Conservation (phyloP, 2,888 invertebrate species). For the Euplagia quadripunctaria region DNA sequence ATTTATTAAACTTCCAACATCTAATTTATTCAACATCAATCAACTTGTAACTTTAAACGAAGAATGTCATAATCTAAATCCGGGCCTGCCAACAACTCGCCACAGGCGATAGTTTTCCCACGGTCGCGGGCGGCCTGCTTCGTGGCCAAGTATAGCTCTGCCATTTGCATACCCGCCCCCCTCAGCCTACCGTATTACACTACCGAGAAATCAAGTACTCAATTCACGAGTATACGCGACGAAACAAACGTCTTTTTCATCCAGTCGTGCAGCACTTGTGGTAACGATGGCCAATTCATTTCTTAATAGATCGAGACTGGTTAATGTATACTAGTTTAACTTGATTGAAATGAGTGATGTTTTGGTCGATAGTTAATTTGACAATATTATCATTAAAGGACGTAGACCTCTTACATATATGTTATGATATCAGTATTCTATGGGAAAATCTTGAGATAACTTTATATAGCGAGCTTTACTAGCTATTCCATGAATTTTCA, state of each 20-base stretch:
- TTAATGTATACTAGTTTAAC: constrained; percentile 64
- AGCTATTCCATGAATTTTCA: not conserved
- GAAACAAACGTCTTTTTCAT: constrained; percentile 52
- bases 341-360: constrained; percentile 62
- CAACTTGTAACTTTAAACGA: constrained; percentile 6
- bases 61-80: constrained; percentile 52
- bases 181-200: constrained; percentile 82
- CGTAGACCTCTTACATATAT: constrained; percentile 46
- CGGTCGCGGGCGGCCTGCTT: constrained; percentile 81
- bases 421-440: constrained; percentile 33
- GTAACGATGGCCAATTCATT: constrained; percentile 66
- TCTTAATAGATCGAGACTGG: constrained; percentile 67
- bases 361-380: constrained; percentile 58
- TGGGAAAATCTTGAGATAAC: constrained; percentile 22
- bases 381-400: constrained; percentile 56
- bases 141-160: constrained; percentile 83
- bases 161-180: constrained; percentile 85
- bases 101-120: constrained; percentile 88
- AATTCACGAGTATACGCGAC: constrained; percentile 29
- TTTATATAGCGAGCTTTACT: not conserved
- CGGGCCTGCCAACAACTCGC: constrained; percentile 75
- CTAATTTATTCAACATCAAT: constrained; percentile 27
- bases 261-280: constrained; percentile 55
- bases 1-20: not conserved
- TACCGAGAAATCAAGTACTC: constrained; percentile 58